Conservation (phyloP, 2,113 vertebrate species). For the Equus przewalskii region DNA sequence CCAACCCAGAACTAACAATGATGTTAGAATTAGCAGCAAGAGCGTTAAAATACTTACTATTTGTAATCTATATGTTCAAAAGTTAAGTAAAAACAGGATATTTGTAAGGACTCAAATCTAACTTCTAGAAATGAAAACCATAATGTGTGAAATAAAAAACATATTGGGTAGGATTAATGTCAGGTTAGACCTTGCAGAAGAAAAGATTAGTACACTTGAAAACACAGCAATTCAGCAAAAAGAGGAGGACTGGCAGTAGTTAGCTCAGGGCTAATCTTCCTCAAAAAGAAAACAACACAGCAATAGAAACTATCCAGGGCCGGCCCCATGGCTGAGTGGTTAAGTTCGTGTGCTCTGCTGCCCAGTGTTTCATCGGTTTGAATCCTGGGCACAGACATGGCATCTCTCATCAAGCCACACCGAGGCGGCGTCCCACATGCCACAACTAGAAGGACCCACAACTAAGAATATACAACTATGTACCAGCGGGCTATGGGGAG, state of each 20-base stretch:
- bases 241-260: too few relatives aligned
- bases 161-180: background rate
- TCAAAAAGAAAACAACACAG: too few relatives aligned
- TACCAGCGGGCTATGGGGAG: too few relatives aligned
- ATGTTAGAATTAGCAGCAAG: conserved; percentile 2
- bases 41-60: background rate
- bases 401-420: too few relatives aligned
- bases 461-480: too few relatives aligned
- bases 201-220: conserved; percentile 10
- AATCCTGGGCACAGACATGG: too few relatives aligned
- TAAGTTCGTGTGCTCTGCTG: too few relatives aligned
- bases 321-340: too few relatives aligned
- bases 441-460: background rate
- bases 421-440: too few relatives aligned
- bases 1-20: background rate
- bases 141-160: conserved; percentile 1
- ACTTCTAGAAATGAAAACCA: conserved; percentile 14
- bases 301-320: background rate
- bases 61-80: background rate
- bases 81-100: background rate
- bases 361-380: too few relatives aligned
- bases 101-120: background rate
- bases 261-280: too few relatives aligned
- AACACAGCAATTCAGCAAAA: background rate
- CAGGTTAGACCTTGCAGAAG: background rate